Conservation (phyloP, 2,797 vertebrate species). For the Discoglossus pictus region DNA sequence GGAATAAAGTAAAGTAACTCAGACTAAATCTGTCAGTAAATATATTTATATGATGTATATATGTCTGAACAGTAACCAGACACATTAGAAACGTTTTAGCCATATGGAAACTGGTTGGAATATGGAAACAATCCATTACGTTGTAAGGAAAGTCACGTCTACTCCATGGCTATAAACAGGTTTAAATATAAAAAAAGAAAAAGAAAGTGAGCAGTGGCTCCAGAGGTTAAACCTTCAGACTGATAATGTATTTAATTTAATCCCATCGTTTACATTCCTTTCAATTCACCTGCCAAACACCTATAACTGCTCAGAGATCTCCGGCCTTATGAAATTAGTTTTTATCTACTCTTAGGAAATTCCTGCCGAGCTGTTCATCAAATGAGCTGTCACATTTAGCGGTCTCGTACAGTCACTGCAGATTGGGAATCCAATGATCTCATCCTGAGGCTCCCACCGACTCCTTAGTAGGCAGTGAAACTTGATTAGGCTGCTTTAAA, state of each 20-base stretch:
- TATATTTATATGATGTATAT: too few relatives aligned
- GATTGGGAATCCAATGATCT: slow-evolving; percentile 48
- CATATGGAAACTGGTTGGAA: too few relatives aligned
- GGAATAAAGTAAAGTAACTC: too few relatives aligned
- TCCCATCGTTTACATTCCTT: slow-evolving; percentile 32
- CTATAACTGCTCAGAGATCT: slow-evolving; percentile 3
- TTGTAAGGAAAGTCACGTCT: background rate
- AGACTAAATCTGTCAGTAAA: too few relatives aligned
- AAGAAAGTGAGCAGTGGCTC: background rate
- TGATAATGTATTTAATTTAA: slow-evolving; percentile 15
- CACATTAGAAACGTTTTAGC: too few relatives aligned
- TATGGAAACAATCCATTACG: background rate
- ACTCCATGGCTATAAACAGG: slow-evolving; percentile 1
- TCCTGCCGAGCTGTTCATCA: slow-evolving; percentile 21
- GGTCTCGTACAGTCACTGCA: slow-evolving; percentile 31
- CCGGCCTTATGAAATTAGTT: slow-evolving; percentile 11
- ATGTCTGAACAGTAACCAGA: too few relatives aligned
- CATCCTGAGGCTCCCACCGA: slow-evolving; percentile 40
- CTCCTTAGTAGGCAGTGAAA: slow-evolving; percentile 47
- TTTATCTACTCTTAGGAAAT: slow-evolving; percentile 37
- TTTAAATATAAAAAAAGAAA: background rate
- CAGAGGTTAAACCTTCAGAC: slow-evolving; percentile 14
- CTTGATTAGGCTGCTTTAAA: slow-evolving; percentile 37
- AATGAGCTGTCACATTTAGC: slow-evolving; percentile 4
- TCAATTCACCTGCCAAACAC: slow-evolving; percentile 40